A percentile compares a stretch with the other conserved stretches of the same genome.
Conservation (phyloP, 2,113 vertebrate genomes). For the Sterrhoptilus dennistouni region DNA sequence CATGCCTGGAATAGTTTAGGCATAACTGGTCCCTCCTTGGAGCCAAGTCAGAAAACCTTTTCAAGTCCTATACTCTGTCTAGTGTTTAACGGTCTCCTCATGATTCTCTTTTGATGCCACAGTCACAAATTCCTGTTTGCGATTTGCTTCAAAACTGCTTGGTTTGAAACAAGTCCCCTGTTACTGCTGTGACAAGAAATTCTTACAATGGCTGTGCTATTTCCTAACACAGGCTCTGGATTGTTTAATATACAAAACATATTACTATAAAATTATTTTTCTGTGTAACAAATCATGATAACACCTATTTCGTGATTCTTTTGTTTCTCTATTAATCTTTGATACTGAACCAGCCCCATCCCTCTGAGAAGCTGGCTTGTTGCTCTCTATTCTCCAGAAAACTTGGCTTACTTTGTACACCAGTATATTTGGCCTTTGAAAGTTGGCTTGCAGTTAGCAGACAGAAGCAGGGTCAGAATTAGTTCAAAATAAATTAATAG, state of each 20-base stretch:
- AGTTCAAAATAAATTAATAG: constrained; percentile 68
- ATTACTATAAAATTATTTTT: neutral
- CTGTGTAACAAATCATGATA: neutral
- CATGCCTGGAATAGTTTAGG: neutral
- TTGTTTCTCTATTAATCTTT: neutral
- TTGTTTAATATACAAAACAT: neutral
- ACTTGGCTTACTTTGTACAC: constrained; percentile 13
- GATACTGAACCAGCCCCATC: neutral
- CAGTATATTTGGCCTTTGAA: constrained; percentile 21
- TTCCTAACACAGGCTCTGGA: neutral
- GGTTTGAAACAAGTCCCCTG: neutral
- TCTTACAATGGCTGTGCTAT: neutral
- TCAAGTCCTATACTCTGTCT: neutral
- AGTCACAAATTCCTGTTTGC: neutral
- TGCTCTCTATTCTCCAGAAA: neutral
- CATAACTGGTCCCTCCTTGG: neutral
- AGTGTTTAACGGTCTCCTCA: neutral
- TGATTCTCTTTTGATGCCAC: neutral
- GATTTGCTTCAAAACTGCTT: neutral
- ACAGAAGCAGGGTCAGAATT: constrained; percentile 62
- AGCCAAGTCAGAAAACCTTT: neutral
- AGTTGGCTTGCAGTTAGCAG: constrained; percentile 36
- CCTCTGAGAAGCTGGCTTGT: neutral
- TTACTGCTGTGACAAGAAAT: neutral
- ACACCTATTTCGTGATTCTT: neutral